Evolutionary conservation across 2,797 vertebrate species (phyloP).

Genomic region (Rhinichthys osculus): DNA sequence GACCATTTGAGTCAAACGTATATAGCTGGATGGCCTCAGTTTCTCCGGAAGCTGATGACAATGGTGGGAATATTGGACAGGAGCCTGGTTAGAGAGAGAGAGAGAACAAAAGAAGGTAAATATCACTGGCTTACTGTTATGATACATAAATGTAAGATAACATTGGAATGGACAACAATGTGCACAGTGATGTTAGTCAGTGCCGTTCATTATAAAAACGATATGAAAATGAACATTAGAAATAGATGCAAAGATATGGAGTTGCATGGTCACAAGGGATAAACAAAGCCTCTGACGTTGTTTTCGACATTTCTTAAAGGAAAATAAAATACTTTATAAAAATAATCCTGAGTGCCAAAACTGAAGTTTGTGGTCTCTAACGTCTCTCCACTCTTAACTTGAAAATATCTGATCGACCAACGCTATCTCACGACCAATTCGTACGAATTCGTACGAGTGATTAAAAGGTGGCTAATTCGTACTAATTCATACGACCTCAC

Average conservation of each 20-base stretch:
- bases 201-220: background rate
- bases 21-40: background rate
- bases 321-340: constrained; percentile 15
- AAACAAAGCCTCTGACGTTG: background rate
- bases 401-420: background rate
- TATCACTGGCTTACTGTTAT: background rate
- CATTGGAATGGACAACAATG: background rate
- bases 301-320: background rate
- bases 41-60: constrained; percentile 24
- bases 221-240: background rate
- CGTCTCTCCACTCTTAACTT: background rate
- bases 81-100: constrained; percentile 37
- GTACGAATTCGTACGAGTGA: no score
- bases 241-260: background rate
- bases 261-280: background rate
- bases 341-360: background rate
- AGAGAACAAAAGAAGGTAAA: background rate
- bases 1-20: constrained; percentile 15
- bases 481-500: no score
- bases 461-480: no score
- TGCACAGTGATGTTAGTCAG: background rate
- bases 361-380: background rate
- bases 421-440: no score
- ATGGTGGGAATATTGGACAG: background rate
- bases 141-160: constrained; percentile 4